Evolutionary conservation across 2,888 invertebrate species (phyloP).

Genomic region (Lamellibrachia satsuma): DNA sequence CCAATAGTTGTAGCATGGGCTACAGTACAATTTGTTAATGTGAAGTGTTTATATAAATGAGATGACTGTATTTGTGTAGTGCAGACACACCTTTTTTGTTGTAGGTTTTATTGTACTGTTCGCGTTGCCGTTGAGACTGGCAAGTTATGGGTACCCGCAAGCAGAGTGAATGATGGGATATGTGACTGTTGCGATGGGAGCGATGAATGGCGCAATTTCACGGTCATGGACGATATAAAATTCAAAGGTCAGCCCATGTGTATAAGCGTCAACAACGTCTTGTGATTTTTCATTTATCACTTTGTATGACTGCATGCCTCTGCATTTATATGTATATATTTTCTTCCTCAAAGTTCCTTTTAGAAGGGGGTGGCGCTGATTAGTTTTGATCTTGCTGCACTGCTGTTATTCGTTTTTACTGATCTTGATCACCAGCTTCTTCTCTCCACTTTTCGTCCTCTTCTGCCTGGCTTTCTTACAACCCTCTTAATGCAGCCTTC

Average conservation of each 20-base stretch:
- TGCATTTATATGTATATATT: neutral
- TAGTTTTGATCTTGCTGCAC: too few relatives aligned
- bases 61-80: neutral
- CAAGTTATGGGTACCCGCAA: constrained; percentile 74
- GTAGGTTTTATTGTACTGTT: constrained; percentile 79
- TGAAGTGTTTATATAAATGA: too few relatives aligned
- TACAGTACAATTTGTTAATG: too few relatives aligned
- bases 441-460: too few relatives aligned
- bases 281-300: neutral
- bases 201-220: constrained; percentile 74
- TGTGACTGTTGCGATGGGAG: constrained; percentile 89
- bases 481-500: too few relatives aligned
- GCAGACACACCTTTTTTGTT: constrained; percentile 21
- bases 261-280: neutral
- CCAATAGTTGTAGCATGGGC: too few relatives aligned
- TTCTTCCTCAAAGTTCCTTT: neutral
- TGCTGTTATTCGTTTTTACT: too few relatives aligned
- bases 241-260: constrained; percentile 20
- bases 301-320: neutral
- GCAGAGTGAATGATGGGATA: constrained; percentile 68
- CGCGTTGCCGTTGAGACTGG: constrained; percentile 69
- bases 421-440: too few relatives aligned
- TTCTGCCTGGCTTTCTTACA: too few relatives aligned
- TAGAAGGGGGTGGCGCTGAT: too few relatives aligned
- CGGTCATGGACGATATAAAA: constrained; percentile 38